Evolutionary conservation across 2,113 vertebrate species (phyloP).

Genomic region (Acinonyx jubatus): DNA sequence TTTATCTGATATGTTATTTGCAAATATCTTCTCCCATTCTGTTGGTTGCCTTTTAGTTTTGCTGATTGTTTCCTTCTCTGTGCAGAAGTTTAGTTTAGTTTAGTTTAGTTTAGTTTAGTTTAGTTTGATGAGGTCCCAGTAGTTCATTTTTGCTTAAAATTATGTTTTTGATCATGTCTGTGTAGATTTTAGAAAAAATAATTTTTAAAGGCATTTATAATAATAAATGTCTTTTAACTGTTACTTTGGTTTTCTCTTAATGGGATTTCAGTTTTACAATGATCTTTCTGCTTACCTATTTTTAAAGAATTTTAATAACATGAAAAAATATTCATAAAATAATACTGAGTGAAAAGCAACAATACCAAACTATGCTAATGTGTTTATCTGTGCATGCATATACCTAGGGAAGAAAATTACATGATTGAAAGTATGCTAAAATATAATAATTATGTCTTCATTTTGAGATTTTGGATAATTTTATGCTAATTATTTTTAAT

Average conservation of each 20-base stretch:
- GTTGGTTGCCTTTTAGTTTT: too few species aligned
- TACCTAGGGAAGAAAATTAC: background rate
- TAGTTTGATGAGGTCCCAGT: too few species aligned
- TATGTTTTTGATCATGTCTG: background rate
- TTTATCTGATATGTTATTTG: too few species aligned
- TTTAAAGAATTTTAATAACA: background rate
- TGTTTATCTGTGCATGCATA: background rate
- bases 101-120: too few species aligned
- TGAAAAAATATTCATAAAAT: background rate
- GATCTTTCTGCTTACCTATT: background rate
- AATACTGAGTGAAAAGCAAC: background rate
- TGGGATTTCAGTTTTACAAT: background rate
- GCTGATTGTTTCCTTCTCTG: too few species aligned
- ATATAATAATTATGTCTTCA: background rate
- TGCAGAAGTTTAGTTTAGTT: too few species aligned
- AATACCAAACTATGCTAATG: background rate
- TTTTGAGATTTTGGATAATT: background rate
- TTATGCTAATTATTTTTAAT: background rate
- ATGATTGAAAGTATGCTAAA: background rate
- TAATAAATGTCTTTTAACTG: background rate
- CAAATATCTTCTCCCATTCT: too few species aligned
- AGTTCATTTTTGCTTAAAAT: too few species aligned
- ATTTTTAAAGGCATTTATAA: background rate
- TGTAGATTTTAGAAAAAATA: background rate
- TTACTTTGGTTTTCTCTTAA: background rate